phyloP scores from a whole-genome alignment of 2,888 invertebrate genomes.

The Ethmia dodecea region DNA sequence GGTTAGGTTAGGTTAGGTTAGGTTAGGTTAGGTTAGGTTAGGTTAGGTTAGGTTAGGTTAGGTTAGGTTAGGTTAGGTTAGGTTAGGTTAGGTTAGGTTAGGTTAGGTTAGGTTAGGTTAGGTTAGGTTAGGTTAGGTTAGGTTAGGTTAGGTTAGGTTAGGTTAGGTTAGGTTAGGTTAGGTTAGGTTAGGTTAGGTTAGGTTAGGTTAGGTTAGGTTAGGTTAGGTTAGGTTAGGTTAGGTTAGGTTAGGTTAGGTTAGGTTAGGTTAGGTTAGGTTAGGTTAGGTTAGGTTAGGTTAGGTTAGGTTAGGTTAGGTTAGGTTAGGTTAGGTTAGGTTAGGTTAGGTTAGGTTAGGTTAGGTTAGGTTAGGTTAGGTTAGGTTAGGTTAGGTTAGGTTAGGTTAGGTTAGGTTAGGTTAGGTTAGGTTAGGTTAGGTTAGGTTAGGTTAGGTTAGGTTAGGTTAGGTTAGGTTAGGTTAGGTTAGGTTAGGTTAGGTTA shows the following conservation, averaged over 20 bases:
- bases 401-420: conserved; percentile 17
- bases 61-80: conserved; percentile 7
- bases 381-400: conserved; percentile 17
- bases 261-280: conserved; percentile 8
- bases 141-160: conserved; percentile 9
- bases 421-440: conserved; percentile 15
- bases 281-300: conserved; percentile 8
- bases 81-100: conserved; percentile 9
- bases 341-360: conserved; percentile 16
- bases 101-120: conserved; percentile 9
- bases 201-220: conserved; percentile 7
- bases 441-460: conserved; percentile 13
- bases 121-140: conserved; percentile 9
- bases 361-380: conserved; percentile 16
- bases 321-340: conserved; percentile 17
- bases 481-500: conserved; percentile 13
- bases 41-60: conserved; percentile 7
- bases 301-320: conserved; percentile 14
- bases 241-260: conserved; percentile 7
- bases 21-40: conserved; percentile 7
- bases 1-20: conserved; percentile 7
- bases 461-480: conserved; percentile 15
- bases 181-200: conserved; percentile 7
- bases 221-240: conserved; percentile 7
- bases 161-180: conserved; percentile 9